Base-by-base conservation (phyloP, 2,888 invertebrate genomes). In the Drosophila diplacantha region DNA sequence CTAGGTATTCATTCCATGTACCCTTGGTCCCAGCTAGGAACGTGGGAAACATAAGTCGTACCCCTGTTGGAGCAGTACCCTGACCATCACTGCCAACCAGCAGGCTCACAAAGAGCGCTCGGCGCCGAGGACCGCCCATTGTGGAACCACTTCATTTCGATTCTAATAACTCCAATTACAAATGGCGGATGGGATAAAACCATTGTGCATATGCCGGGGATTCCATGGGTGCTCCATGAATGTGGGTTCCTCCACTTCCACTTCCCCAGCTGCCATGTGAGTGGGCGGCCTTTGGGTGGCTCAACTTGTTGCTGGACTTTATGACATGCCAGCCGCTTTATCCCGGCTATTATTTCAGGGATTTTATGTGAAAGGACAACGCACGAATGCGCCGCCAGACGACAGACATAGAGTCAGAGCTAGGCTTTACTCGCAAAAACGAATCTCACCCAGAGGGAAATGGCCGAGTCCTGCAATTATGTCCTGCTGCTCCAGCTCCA, bases 341-440 rank as follows among this genome's bases (percentile, higher is more conserved):
- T 82, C 83, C 81, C 62, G 65, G 83, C 84, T 84, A 81, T 81
- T 81, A 81, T 84, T 80, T 84, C 83, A 72, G 71, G 84, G 81
- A 84, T 80, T 84, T 84, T 64, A 77, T 80, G 71, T 60, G 71
- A 82, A 74, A 69, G 81, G 71, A 71, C 71, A 69, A 68, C 82
- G 73, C 73, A 69, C 71, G 73, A 51, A 58, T 72, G 76, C 72
- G 56, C 71, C 63, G 53, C 46, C 71, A 65, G 74, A 56, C 73
- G 66, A 53, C 56, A 59, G 71, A 60, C 70, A 46, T 46, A 18
- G 12, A 63, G 44, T 39, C 50, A n/a, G 14, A 39, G 59, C 38
- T 35, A 34, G 79, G 76, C 71, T 81, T 81, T 82, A 69, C 62
- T 63, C 57, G 5, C 5, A 50, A 75, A 72, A 82, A 73, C 74